phyloP scores from a whole-genome alignment of 2,797 vertebrate species.

The Falco cherrug region DNA sequence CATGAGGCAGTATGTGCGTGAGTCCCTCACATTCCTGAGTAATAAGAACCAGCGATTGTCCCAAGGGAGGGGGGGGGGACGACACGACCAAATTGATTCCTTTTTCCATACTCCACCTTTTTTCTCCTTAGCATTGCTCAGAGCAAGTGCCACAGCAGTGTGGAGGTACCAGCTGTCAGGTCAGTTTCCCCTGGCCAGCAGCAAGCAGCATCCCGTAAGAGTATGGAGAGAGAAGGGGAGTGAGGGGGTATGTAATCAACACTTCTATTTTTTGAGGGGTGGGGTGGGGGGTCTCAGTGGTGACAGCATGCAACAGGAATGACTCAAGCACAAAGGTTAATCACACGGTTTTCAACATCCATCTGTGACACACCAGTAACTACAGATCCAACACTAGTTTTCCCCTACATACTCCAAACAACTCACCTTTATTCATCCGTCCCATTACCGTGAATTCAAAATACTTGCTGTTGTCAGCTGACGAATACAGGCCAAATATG shows the following conservation, averaged over 20 bases:
- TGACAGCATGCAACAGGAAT: neutral
- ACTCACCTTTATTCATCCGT: conserved; percentile 92
- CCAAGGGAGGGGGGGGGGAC: neutral
- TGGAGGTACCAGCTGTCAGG: neutral
- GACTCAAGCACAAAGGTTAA: neutral
- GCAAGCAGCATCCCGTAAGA: neutral
- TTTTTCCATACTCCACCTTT: neutral
- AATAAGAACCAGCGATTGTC: conserved; percentile 66
- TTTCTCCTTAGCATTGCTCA: neutral
- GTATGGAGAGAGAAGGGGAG: neutral
- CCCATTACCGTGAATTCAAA: conserved; percentile 96
- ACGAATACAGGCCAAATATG: conserved; percentile 88
- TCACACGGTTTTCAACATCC: neutral
- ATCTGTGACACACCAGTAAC: neutral
- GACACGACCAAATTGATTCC: neutral
- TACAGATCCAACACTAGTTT: neutral
- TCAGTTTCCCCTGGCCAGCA: neutral
- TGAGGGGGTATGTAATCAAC: neutral
- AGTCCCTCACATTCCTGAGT: conserved; percentile 66
- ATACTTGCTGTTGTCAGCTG: conserved; percentile 91
- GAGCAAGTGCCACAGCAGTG: neutral
- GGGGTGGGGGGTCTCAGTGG: neutral
- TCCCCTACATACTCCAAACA: neutral
- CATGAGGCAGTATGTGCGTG: conserved; percentile 14
- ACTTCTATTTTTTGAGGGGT: neutral